phyloP scores from a whole-genome alignment of 2,797 vertebrate species.

The Coreius guichenoti region DNA sequence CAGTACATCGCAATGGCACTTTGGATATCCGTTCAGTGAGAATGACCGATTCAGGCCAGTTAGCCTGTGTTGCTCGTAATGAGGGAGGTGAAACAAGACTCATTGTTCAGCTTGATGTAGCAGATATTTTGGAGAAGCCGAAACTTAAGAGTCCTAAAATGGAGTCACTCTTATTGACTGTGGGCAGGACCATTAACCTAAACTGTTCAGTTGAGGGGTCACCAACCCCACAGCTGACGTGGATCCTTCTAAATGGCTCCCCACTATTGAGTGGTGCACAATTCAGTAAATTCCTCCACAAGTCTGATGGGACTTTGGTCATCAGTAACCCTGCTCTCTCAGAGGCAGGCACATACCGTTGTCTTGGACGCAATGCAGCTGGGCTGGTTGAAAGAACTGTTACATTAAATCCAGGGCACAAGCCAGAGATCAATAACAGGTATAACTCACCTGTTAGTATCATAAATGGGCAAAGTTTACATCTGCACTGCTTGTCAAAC shows the following conservation, averaged over 20 bases:
- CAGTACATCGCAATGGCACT: constrained; percentile 88
- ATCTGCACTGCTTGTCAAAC: constrained; percentile 81
- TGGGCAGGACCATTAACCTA: constrained; percentile 83
- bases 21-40: constrained; percentile 83
- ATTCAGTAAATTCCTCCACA: constrained; percentile 82
- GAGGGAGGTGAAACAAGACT: constrained; percentile 89
- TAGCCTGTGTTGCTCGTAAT: constrained; percentile 86
- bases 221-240: constrained; percentile 75
- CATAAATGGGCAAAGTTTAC: constrained; percentile 83
- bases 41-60: constrained; percentile 78
- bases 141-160: constrained; percentile 70
- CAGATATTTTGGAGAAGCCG: constrained; percentile 74
- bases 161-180: constrained; percentile 78
- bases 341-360: constrained; percentile 88
- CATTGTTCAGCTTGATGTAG: constrained; percentile 81
- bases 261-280: constrained; percentile 76
- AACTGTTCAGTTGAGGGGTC: constrained; percentile 84
- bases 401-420: constrained; percentile 80
- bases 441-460: constrained; percentile 83
- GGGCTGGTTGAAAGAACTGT: constrained; percentile 81
- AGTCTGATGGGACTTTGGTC: constrained; percentile 81
- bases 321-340: constrained; percentile 79
- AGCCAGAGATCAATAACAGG: constrained; percentile 78
- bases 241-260: constrained; percentile 87
- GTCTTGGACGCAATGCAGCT: constrained; percentile 77